Base-by-base conservation (phyloP, 1,140 invertebrate species). In the Drosophila carrolli region DNA sequence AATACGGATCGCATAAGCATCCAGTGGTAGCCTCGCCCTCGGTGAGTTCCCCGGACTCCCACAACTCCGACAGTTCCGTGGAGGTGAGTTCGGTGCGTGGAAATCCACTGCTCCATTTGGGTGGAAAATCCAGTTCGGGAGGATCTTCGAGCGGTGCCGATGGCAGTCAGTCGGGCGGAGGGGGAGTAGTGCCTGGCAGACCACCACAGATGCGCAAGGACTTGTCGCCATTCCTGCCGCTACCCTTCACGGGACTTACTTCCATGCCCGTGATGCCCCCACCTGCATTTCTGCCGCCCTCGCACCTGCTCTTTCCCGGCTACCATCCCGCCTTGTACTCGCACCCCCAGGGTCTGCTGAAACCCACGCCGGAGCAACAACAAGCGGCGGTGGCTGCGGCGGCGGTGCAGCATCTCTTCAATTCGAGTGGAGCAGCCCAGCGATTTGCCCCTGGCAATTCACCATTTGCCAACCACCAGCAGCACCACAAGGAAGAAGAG, bases 41-140 rank as follows among this genome's bases (percentile, higher is more conserved):
- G 47, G 95, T 96, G 0, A 95, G 95, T 50, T 96, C 96, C 0
- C 96, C 96, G 0, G 96, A 96, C 61, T 96, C 95, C 0, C 95
- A 96, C 66, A 96, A 96, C 75, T 96, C 96, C 50, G 96, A 96
- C 65, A 96, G 95, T 8, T 95, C 95, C 0, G 93, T 95, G 14
- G 95, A 95, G 79, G 93, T 95, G 27, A 85, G 73, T 56, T 93
- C 93, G 19, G 94, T 95, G 48, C 91, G 93, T 46, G 88, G 93
- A 23, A 75, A 83, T 78, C 58, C 89, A 0, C 48, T 91, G 35
- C 47, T 91, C 9, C 86, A 91, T 19, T 37, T 81, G 13, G 68
- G 61, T 1, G 63, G 56, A 3, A 82, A 91, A 57, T 51, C 56
- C 14, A 46, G 32, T 6, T 48, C 59, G 2, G 35, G 56, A 23